Conservation (phyloP, 2,113 vertebrate species). For the Xiphophorus maculatus region DNA sequence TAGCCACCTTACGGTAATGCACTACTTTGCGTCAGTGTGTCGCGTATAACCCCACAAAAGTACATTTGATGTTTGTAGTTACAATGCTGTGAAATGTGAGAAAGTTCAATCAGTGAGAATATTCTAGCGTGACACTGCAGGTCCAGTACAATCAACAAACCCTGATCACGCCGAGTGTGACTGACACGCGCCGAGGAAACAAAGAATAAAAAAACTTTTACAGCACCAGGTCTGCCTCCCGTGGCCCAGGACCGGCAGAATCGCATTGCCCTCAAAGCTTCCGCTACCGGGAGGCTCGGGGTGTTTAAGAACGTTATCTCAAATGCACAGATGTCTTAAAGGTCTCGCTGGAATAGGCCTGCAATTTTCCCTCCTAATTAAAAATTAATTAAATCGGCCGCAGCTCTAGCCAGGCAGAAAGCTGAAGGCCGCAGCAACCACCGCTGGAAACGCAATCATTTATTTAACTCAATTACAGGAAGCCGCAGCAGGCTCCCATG, state of each 20-base stretch:
- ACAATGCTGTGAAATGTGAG: neutral
- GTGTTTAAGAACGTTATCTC: conserved; percentile 83
- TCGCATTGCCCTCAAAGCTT: conserved; percentile 55
- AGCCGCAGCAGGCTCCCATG: conserved; percentile 59
- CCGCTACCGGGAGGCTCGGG: conserved; percentile 63
- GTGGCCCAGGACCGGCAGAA: conserved; percentile 29
- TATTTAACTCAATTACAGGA: conserved; percentile 81
- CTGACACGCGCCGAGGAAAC: conserved; percentile 11
- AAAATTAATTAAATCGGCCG: conserved; percentile 82
- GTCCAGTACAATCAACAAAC: conserved; percentile 27
- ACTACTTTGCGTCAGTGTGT: neutral
- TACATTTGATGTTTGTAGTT: neutral
- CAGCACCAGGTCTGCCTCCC: conserved; percentile 16
- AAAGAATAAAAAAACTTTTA: conserved; percentile 10
- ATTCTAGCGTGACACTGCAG: neutral
- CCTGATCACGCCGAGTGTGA: conserved; percentile 1
- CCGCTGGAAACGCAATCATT: conserved; percentile 75
- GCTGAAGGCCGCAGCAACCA: conserved; percentile 65
- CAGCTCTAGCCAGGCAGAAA: conserved; percentile 78
- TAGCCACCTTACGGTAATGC: neutral
- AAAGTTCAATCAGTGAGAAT: neutral
- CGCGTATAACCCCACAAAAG: neutral
- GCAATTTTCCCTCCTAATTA: conserved; percentile 82
- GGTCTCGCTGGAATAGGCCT: conserved; percentile 77
- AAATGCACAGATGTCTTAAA: conserved; percentile 82